Evolutionary conservation across 2,888 invertebrate genomes (phyloP).

Genomic region (Drosophila peninsularis): DNA sequence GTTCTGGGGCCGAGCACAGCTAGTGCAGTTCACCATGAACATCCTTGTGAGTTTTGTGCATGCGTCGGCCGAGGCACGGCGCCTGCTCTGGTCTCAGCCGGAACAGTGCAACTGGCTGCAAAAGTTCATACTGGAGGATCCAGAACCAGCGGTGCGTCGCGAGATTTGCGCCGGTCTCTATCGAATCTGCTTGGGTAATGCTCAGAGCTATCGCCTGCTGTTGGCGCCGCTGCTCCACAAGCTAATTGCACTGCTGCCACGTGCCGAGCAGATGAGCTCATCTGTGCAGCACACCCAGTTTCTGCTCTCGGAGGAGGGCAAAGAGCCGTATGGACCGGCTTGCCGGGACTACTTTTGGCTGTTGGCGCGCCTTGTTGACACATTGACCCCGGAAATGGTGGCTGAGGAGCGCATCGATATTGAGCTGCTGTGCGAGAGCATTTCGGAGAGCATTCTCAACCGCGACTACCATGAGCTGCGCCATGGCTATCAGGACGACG

Average conservation of each 20-base stretch:
- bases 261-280: conserved; percentile 93
- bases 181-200: conserved; percentile 91
- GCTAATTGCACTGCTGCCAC: conserved; percentile 91
- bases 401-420: conserved; percentile 87
- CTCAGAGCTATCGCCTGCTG: conserved; percentile 86
- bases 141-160: conserved; percentile 94
- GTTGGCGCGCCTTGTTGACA: conserved; percentile 94
- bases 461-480: conserved; percentile 93
- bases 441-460: conserved; percentile 90
- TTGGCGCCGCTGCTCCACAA: conserved; percentile 92
- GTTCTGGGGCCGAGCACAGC: conserved; percentile 96
- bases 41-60: conserved; percentile 96
- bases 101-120: conserved; percentile 93
- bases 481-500: conserved; percentile 94
- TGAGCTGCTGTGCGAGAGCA: conserved; percentile 90
- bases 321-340: conserved; percentile 97
- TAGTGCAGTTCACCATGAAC: conserved; percentile 96
- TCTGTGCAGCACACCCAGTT: conserved; percentile 83
- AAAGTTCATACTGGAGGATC: conserved; percentile 94
- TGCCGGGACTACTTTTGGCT: conserved; percentile 98
- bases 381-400: conserved; percentile 91
- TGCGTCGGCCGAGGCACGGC: conserved; percentile 91
- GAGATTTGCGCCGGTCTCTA: conserved; percentile 97
- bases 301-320: conserved; percentile 86
- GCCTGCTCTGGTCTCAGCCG: conserved; percentile 90